Evolutionary conservation across 2,888 invertebrate genomes (phyloP).

Genomic region (Molorchus minor): DNA sequence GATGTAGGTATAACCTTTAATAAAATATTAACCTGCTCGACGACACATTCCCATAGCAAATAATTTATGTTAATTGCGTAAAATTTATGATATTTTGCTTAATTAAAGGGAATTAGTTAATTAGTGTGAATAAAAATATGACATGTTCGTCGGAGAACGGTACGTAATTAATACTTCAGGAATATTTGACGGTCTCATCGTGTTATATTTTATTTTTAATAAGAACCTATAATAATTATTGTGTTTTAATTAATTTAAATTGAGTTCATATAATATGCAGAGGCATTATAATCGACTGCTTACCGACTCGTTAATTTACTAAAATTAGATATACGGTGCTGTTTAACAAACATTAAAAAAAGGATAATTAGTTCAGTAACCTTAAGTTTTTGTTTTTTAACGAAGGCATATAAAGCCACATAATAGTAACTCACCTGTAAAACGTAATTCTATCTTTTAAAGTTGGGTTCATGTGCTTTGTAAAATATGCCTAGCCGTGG

Average conservation of each 20-base stretch:
- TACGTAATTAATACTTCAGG: constrained; percentile 1
- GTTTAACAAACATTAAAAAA: neutral
- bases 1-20: no score
- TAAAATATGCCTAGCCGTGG: no score
- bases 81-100: constrained; percentile 2
- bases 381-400: constrained; percentile 3
- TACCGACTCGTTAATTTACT: constrained; percentile 1
- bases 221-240: constrained; percentile 8
- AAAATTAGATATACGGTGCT: neutral
- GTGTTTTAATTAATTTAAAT: constrained; percentile 13
- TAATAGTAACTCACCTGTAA: neutral
- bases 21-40: neutral
- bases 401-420: neutral
- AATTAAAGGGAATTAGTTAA: constrained; percentile 2
- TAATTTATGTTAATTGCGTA: constrained; percentile 5
- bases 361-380: constrained; percentile 1
- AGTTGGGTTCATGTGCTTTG: no score
- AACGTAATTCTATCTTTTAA: neutral
- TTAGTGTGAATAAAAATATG: neutral
- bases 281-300: neutral
- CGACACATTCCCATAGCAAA: neutral
- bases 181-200: neutral
- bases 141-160: neutral
- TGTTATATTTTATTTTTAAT: constrained; percentile 11
- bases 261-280: constrained; percentile 1